A percentile compares a stretch with the other conserved stretches of the same genome.
Conservation (phyloP, 2,797 vertebrate species). For the Fistularia commersonii region DNA sequence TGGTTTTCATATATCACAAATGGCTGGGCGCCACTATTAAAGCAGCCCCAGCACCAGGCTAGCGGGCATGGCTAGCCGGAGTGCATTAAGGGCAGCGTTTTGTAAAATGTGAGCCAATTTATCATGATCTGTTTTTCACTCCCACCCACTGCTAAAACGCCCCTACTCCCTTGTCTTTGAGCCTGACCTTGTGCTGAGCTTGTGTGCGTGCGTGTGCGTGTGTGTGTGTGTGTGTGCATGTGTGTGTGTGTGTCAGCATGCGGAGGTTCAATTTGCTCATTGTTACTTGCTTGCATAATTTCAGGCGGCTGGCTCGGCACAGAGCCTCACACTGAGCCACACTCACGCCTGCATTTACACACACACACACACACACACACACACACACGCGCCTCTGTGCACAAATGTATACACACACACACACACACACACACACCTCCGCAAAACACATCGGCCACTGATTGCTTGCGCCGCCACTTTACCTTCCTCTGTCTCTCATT, state of each 20-base stretch:
- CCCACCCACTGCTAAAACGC: slow-evolving; percentile 82
- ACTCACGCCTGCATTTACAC: slow-evolving; percentile 29
- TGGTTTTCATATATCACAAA: slow-evolving; percentile 95
- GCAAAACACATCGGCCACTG: slow-evolving; percentile 54
- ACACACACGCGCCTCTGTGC: slow-evolving; percentile 29
- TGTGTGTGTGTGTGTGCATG: slow-evolving; percentile 23
- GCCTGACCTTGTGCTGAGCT: slow-evolving; percentile 87
- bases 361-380: slow-evolving; percentile 29
- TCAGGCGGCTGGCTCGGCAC: slow-evolving; percentile 74
- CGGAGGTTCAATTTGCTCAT: slow-evolving; percentile 90
- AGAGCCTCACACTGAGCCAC: slow-evolving; percentile 44
- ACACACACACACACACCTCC: slow-evolving; percentile 35
- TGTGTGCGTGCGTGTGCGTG: no score
- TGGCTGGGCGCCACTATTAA: slow-evolving; percentile 77
- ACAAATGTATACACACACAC: slow-evolving; percentile 21
- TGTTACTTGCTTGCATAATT: slow-evolving; percentile 95
- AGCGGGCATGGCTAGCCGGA: slow-evolving; percentile 72
- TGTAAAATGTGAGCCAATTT: slow-evolving; percentile 95
- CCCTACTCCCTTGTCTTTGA: slow-evolving; percentile 84
- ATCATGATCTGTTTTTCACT: slow-evolving; percentile 91
- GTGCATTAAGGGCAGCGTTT: slow-evolving; percentile 94
- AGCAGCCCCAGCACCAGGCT: slow-evolving; percentile 62
- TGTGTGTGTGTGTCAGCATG: slow-evolving; percentile 68
- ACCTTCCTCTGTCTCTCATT: slow-evolving; percentile 60
- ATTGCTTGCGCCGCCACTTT: slow-evolving; percentile 70